phyloP scores from a whole-genome alignment of 1,140 invertebrate genomes.

The Euwallacea similis region DNA sequence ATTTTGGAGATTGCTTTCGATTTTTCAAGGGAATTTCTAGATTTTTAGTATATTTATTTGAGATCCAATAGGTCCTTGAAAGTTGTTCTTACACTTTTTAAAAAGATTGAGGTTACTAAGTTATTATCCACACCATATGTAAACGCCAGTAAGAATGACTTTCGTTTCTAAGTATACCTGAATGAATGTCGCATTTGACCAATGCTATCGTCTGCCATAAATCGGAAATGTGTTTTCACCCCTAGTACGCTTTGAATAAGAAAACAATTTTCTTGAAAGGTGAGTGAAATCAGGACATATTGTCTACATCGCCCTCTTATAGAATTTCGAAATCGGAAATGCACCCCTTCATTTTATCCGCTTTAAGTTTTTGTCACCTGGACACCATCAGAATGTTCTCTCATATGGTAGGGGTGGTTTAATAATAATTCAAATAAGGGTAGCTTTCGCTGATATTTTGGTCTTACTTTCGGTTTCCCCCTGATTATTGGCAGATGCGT shows the following conservation, averaged over 20 bases:
- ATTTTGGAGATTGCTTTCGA: too few relatives aligned
- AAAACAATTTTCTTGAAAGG: conserved; percentile 6
- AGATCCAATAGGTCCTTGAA: too few relatives aligned
- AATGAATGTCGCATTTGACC: neutral
- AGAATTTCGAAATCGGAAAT: conserved; percentile 9
- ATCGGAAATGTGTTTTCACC: neutral
- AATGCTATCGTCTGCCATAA: neutral
- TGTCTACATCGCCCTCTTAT: neutral
- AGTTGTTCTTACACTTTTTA: too few relatives aligned
- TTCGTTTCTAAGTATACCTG: neutral
- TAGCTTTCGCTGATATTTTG: neutral
- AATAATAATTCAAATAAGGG: conserved; percentile 8
- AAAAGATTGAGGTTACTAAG: too few relatives aligned
- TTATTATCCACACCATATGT: too few relatives aligned
- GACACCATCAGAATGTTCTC: neutral
- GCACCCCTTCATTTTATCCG: conserved; percentile 8
- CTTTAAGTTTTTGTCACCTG: conserved; percentile 20
- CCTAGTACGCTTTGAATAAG: neutral
- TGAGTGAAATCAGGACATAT: neutral
- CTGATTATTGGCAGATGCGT: conserved; percentile 2
- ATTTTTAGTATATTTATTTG: too few relatives aligned
- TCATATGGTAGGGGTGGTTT: neutral
- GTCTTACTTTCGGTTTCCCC: conserved; percentile 1
- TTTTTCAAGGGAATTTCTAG: too few relatives aligned
- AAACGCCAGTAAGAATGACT: neutral